Base-by-base conservation (phyloP, 1,140 invertebrate genomes). In the Dinothrombium tinctorium region DNA sequence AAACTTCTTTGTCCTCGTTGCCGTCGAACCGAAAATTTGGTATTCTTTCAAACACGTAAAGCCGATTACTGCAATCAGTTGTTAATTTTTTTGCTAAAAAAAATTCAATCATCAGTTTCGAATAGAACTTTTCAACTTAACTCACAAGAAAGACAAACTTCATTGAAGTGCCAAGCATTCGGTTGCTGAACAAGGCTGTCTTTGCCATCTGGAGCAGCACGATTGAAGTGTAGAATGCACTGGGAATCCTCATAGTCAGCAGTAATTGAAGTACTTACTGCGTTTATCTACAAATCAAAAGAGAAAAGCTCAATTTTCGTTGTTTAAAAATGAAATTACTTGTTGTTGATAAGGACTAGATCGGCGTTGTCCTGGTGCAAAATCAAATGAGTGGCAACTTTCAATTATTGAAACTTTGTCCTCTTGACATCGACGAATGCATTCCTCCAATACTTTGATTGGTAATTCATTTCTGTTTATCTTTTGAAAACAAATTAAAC, bases 201-300 rank as follows among this genome's bases (percentile, higher is more conserved):
- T 22, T 79, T 76, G 14, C 80, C 80, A 58, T 84, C 79, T 1
- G 79, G 79, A 33, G 71, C 69, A 50, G 75, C 66, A 53, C 79
- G 76, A 55, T 84, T 79, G 8, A 74, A 64, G 6, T 79, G 81
- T 40, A 86, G 55, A 54, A 79, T 80, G 54, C 82, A 87, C n/a
- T 72, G 76, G 8, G 78, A 83, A 53, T 84, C 78, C 54, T 84
- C 80, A 51, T 83, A 86, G 52, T 83, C 78, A 37, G 71, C 72
- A 1, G 73, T 37, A 3, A 47, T 24, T 5, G 37, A 32, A n/a
- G 33, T 7, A 19, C 12, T 5, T 39, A 25, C 33, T 24, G n/a
- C 20, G 2, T 44, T 37, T 6, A 17, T 21, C 17, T n/a, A 33
- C 26, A 19, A 6, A 6, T 22, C 14, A n/a, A 33, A 25, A 21